These are phyloP conservation scores for Nansenia antarctica DNA, from an alignment of 2,113 vertebrate genomes.

Conservation along the genomic window DNA sequence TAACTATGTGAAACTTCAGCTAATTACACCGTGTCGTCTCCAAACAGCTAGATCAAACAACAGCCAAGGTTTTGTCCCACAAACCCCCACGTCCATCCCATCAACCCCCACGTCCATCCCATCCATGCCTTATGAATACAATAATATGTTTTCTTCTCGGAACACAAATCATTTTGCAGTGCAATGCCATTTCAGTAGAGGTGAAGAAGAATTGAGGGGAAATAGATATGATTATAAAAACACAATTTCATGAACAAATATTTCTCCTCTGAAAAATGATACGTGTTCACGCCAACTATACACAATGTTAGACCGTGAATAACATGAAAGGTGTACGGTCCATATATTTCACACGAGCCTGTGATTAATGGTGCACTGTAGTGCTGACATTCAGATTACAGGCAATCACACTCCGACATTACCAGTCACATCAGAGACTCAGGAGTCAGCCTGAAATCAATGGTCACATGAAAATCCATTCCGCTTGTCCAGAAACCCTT, in stretches of 20 bases:
- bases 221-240: conserved; percentile 1
- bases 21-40: too few relatives aligned
- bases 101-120: too few relatives aligned
- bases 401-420: conserved; percentile 47
- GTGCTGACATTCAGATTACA: conserved; percentile 64
- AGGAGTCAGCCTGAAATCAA: conserved; percentile 68
- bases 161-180: background rate
- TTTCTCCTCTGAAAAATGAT: background rate
- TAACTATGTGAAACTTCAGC: background rate
- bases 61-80: too few relatives aligned
- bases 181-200: background rate
- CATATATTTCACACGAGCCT: conserved; percentile 26
- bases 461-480: conserved; percentile 64
- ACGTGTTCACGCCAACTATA: conserved; percentile 4
- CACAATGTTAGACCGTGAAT: background rate
- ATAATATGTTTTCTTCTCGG: background rate
- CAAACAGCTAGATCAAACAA: too few relatives aligned
- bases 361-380: conserved; percentile 58
- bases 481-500: conserved; percentile 35
- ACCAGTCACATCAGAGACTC: conserved; percentile 59
- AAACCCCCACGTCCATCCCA: too few relatives aligned
- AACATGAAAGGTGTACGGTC: conserved; percentile 2
- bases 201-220: background rate
- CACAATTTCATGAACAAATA: background rate
- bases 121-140: too few relatives aligned